Conservation (phyloP, 2,888 invertebrate species). For the Agrypnus murinus region DNA sequence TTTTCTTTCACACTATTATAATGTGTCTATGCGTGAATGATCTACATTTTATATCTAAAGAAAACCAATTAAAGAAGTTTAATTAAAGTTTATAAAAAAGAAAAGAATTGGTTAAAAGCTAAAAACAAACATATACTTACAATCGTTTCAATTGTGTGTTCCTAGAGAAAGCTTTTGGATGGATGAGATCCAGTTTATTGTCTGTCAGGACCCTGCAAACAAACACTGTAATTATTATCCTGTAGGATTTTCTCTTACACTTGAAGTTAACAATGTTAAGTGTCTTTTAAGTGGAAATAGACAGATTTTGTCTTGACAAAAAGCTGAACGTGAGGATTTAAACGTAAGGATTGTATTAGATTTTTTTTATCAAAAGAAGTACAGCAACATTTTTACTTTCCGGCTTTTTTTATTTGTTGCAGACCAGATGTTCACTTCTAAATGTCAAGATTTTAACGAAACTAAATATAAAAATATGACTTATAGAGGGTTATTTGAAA, state of each 20-base stretch:
- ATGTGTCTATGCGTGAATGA: not conserved
- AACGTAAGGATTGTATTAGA: too few relatives aligned
- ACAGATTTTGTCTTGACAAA: not conserved
- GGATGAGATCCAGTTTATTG: slow-evolving; percentile 82
- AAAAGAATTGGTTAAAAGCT: not conserved
- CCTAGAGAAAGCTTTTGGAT: slow-evolving; percentile 78
- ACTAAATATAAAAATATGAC: too few relatives aligned
- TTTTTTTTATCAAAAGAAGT: too few relatives aligned
- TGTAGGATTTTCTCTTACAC: slow-evolving; percentile 11
- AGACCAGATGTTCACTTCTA: too few relatives aligned
- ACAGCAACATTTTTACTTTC: too few relatives aligned
- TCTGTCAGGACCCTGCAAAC: slow-evolving; percentile 82
- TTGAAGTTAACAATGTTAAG: slow-evolving; percentile 1
- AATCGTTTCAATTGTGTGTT: slow-evolving; percentile 77
- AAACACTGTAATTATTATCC: slow-evolving; percentile 39
- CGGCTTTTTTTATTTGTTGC: too few relatives aligned
- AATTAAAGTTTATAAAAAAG: not conserved
- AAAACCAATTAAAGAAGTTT: slow-evolving; percentile 9
- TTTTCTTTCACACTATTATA: too few relatives aligned
- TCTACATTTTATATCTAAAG: slow-evolving; percentile 31
- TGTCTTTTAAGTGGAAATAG: not conserved
- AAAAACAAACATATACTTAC: slow-evolving; percentile 70
- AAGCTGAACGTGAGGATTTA: not conserved
- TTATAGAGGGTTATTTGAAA: too few relatives aligned
- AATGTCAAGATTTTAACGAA: too few relatives aligned